Conservation (phyloP, 2,797 vertebrate genomes). For the Xenops minutus region DNA sequence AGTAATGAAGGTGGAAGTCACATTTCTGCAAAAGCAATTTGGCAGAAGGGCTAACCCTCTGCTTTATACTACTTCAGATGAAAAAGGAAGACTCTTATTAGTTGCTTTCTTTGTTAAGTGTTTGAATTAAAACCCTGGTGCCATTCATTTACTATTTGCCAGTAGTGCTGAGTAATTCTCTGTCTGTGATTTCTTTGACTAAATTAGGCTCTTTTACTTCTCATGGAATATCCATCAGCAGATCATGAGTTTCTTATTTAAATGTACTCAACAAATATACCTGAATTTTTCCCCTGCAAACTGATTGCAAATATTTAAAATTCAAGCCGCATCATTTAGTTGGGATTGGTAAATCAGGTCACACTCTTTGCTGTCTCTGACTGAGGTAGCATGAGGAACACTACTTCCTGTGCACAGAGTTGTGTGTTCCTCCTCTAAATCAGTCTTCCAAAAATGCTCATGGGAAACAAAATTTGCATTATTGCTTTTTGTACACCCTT, state of each 20-base stretch:
- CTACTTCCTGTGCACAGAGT: background rate
- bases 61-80: slow-evolving; percentile 6
- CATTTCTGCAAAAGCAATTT: slow-evolving; percentile 23
- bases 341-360: slow-evolving; percentile 7
- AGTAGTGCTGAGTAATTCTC: slow-evolving; percentile 39
- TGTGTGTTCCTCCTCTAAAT: background rate
- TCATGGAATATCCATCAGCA: slow-evolving; percentile 49
- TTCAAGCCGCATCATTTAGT: background rate
- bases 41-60: slow-evolving; percentile 1
- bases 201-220: slow-evolving; percentile 44
- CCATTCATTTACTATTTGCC: background rate
- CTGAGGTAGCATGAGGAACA: background rate
- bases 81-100: slow-evolving; percentile 15
- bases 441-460: background rate
- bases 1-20: background rate
- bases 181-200: slow-evolving; percentile 30
- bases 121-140: slow-evolving; percentile 52
- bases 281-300: background rate
- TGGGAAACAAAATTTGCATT: background rate
- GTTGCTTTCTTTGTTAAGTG: slow-evolving; percentile 45
- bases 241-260: slow-evolving; percentile 49
- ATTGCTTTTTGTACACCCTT: background rate
- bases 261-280: background rate
- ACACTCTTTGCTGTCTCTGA: background rate
- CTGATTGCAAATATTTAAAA: slow-evolving; percentile 42